phyloP scores from a whole-genome alignment of 2,113 vertebrate genomes.

The Theristicus caerulescens region DNA sequence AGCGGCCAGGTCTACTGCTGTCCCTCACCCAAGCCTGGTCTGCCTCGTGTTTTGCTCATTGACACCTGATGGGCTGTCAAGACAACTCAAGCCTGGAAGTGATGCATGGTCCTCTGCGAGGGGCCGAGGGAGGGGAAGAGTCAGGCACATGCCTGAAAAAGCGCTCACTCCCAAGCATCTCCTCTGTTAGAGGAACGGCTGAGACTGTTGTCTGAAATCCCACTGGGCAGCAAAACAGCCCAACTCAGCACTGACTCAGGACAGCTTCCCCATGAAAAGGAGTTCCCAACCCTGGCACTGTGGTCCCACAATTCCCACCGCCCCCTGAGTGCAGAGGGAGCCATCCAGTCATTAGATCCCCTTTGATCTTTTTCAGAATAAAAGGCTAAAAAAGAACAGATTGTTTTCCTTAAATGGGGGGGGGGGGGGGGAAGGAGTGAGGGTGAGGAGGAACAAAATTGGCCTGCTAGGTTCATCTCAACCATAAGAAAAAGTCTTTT shows the following conservation, averaged over 20 bases:
- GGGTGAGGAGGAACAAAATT: background rate
- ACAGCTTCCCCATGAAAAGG: background rate
- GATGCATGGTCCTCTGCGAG: rapidly evolving
- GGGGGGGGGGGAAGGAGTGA: background rate
- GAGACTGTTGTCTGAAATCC: background rate
- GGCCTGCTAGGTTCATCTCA: conserved; percentile 61
- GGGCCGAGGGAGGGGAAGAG: background rate
- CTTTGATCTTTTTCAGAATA: conserved; percentile 62
- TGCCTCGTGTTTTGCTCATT: rapidly evolving
- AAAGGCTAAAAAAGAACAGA: conserved; percentile 59
- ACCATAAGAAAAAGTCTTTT: conserved; percentile 69
- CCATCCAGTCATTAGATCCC: background rate
- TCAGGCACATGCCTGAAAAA: background rate
- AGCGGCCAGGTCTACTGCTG: background rate
- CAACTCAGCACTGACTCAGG: background rate
- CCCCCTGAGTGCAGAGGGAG: background rate
- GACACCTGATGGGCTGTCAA: background rate
- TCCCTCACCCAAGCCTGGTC: background rate
- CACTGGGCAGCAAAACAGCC: background rate
- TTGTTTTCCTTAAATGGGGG: conserved; percentile 52
- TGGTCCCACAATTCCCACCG: rapidly evolving
- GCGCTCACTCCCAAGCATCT: background rate
- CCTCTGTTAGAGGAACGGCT: background rate
- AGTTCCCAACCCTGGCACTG: background rate
- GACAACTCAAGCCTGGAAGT: rapidly evolving